phyloP scores from a whole-genome alignment of 2,888 invertebrate genomes.

The Lasioglossum figueresi region DNA sequence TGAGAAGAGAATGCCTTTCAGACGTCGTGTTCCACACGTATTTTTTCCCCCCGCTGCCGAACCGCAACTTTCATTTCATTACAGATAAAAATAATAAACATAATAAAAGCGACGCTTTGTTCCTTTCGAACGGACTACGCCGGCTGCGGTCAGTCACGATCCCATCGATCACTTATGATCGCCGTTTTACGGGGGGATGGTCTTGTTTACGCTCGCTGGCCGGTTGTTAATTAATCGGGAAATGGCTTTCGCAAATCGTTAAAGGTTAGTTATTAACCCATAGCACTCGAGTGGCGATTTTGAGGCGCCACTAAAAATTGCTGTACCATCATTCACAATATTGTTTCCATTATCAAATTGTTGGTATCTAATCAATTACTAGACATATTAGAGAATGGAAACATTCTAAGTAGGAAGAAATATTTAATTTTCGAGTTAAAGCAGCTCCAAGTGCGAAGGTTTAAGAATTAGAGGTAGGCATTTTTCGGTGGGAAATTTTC shows the following conservation, averaged over 20 bases:
- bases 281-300: too few species aligned
- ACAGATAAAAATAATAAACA: background rate
- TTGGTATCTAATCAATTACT: too few species aligned
- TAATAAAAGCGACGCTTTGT: background rate
- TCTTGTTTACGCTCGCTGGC: background rate
- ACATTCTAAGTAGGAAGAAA: too few species aligned
- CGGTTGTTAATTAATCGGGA: background rate
- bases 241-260: background rate
- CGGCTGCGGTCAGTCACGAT: background rate
- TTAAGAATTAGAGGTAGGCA: too few species aligned
- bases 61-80: background rate
- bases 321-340: too few species aligned
- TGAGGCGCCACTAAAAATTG: too few species aligned
- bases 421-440: too few species aligned
- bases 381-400: too few species aligned
- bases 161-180: background rate
- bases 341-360: too few species aligned
- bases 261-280: too few species aligned
- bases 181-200: background rate
- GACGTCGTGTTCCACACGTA: conserved; percentile 23
- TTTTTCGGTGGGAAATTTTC: too few species aligned
- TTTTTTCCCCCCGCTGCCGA: background rate
- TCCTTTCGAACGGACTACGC: background rate
- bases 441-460: too few species aligned
- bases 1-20: conserved; percentile 11